Base-by-base conservation (phyloP, 2,888 invertebrate genomes). In the Tenthredo distinguenda region DNA sequence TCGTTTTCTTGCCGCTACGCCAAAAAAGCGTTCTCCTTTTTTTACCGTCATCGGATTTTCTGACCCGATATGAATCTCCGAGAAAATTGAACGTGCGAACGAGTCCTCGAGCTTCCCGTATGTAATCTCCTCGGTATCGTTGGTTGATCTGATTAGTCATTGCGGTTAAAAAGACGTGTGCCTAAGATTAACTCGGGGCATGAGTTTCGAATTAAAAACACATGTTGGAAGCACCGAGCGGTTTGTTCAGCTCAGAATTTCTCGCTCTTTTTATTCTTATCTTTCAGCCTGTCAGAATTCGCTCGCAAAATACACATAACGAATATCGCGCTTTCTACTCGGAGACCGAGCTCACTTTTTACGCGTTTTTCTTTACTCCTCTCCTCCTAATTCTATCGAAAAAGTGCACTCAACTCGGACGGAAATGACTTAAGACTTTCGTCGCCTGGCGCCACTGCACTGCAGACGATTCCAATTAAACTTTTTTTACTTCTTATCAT, bases 401-500 rank as follows among this genome's bases (percentile, higher is more conserved):
- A 77, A 77, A 77, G 86, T 74, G 87, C 87, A 87, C 88, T 85
- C 85, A 88, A 87, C 87, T 77, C 55, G 26, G 89, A 87, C 88
- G 87, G 87, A 91, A 90, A 88, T 87, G 88, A 88, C 89, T 89
- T 87, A 88, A 90, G 91, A 91, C 88, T 91, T 82, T 83, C 86
- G n/a, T 21, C 83, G 74, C 74, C 74, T 72, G 84, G 86, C 88
- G 86, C 82, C 87, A 84, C 84, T 31, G 26, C 47, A 47, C 0
- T 15, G 68, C 77, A 77, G 87, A 86, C 88, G 87, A 83, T 87
- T 87, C 83, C 89, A 91, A 91, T 91, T 90, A 91, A 90, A 90
- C 89, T 91, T 91, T 88, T 86, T 86, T 88, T 86, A 83, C 86
- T 21, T 74, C 21, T 43, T 40, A 31, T 74, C 74, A 43, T 21